These are phyloP conservation scores for Neodiprion pinetum DNA, from an alignment of 1,140 invertebrate genomes.

Conservation along the genomic window DNA sequence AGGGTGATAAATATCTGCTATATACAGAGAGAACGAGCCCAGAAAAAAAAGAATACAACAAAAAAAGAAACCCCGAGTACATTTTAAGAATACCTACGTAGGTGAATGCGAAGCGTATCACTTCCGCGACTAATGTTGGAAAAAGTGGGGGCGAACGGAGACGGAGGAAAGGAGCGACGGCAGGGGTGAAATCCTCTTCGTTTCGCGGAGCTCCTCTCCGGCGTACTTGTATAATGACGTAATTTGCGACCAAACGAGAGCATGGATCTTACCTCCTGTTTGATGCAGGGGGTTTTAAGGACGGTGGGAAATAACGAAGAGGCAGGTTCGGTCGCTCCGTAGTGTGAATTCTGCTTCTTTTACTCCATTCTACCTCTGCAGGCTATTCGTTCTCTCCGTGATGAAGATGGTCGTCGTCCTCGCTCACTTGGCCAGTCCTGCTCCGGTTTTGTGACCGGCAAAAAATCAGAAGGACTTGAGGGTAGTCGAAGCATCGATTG, in stretches of 20 bases:
- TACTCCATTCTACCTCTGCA: slow-evolving; percentile 29
- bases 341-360: slow-evolving; percentile 8
- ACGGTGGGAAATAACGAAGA: not conserved
- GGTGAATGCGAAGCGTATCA: not conserved
- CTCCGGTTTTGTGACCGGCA: too few relatives aligned
- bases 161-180: slow-evolving; percentile 30
- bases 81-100: not conserved
- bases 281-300: slow-evolving; percentile 9
- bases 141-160: slow-evolving; percentile 24
- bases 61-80: not conserved
- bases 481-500: too few relatives aligned
- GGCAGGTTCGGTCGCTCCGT: not conserved
- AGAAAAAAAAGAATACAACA: not conserved
- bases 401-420: slow-evolving; percentile 12
- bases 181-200: not conserved
- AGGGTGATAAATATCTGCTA: too few relatives aligned
- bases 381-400: slow-evolving; percentile 25
- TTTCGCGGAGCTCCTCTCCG: slow-evolving; percentile 15
- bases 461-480: too few relatives aligned
- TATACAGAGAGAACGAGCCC: too few relatives aligned
- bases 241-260: slow-evolving; percentile 33
- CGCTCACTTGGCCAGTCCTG: not conserved
- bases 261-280: slow-evolving; percentile 33
- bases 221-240: slow-evolving; percentile 41
- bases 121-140: not conserved